Evolutionary conservation across 2,113 vertebrate species (phyloP).

Genomic region (Dasyprocta punctata): DNA sequence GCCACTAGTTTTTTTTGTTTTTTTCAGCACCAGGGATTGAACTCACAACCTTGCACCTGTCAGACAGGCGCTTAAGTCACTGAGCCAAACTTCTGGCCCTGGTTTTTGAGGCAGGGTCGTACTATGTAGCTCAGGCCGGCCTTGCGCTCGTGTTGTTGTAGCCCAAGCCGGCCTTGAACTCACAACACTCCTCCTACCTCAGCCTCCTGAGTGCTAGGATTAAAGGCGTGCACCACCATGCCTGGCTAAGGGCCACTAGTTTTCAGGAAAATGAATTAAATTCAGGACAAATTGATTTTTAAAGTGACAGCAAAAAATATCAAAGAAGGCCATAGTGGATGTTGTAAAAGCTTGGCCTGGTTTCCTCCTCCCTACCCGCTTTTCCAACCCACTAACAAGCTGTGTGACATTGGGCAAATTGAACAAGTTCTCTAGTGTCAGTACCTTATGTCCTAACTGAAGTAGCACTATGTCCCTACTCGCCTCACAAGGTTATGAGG

Average conservation of each 20-base stretch:
- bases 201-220: no score
- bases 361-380: neutral
- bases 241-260: neutral
- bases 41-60: no score
- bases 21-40: no score
- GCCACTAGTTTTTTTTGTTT: neutral
- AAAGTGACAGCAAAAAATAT: neutral
- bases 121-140: no score
- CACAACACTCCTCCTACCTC: no score
- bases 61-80: no score
- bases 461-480: neutral
- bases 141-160: no score
- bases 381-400: neutral
- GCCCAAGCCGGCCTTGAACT: no score
- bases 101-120: no score
- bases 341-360: neutral
- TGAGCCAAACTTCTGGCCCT: no score
- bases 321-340: neutral
- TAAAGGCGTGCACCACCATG: no score
- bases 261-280: constrained; percentile 36
- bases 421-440: neutral
- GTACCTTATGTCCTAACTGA: neutral
- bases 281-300: neutral
- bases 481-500: neutral
- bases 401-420: neutral